These are phyloP conservation scores for Heliconius hortense DNA, from an alignment of 2,888 invertebrate species.

Conservation along the genomic window DNA sequence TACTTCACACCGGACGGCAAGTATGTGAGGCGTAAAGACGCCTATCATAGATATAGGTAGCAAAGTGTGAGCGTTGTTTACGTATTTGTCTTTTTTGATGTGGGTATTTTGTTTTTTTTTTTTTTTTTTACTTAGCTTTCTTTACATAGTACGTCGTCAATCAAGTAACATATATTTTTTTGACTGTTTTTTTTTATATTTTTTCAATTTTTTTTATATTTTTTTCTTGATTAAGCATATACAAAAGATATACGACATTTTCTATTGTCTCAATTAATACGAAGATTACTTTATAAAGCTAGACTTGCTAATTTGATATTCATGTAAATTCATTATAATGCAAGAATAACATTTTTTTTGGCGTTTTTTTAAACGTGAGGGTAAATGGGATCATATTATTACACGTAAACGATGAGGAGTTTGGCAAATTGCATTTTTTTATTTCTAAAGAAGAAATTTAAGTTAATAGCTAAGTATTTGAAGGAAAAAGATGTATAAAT, in stretches of 20 bases:
- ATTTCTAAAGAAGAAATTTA: slow-evolving; percentile 15
- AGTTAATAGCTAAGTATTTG: slow-evolving; percentile 30
- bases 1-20: slow-evolving; percentile 77
- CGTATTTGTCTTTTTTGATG: slow-evolving; percentile 11
- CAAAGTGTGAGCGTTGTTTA: slow-evolving; percentile 41
- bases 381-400: slow-evolving; percentile 1
- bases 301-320: not conserved
- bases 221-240: slow-evolving; percentile 2
- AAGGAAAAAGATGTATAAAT: slow-evolving; percentile 34
- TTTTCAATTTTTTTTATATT: not conserved
- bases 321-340: not conserved
- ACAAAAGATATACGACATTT: not conserved
- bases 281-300: not conserved
- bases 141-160: slow-evolving; percentile 9
- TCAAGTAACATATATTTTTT: slow-evolving; percentile 14
- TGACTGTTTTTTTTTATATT: slow-evolving; percentile 17
- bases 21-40: slow-evolving; percentile 75
- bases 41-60: slow-evolving; percentile 76
- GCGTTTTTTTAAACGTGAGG: not conserved
- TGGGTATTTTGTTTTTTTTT: slow-evolving; percentile 20
- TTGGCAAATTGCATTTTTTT: not conserved
- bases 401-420: not conserved
- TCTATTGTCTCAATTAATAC: not conserved
- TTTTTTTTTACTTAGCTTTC: slow-evolving; percentile 27
- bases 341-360: slow-evolving; percentile 1